A percentile compares a stretch with the other conserved stretches of the same genome.
Conservation (phyloP, 2,113 vertebrate genomes). For the Hemibagrus wyckioides region DNA sequence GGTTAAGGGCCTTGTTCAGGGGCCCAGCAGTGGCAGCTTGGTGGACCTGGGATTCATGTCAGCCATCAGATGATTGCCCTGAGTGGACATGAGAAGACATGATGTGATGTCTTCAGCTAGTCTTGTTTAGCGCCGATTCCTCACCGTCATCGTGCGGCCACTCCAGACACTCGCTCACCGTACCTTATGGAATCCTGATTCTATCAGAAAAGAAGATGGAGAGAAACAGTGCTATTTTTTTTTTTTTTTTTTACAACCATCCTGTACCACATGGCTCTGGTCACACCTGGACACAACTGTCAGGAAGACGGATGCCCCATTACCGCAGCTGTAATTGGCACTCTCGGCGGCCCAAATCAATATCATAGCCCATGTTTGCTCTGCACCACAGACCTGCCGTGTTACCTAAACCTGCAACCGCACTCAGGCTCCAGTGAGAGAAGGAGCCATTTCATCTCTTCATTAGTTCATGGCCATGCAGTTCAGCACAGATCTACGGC, state of each 20-base stretch:
- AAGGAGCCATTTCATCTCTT: conserved; percentile 10
- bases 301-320: conserved; percentile 55
- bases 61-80: neutral
- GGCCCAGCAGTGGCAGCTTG: too few species aligned
- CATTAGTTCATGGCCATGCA: conserved; percentile 21
- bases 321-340: conserved; percentile 56
- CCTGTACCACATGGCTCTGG: conserved; percentile 28
- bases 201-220: conserved; percentile 30
- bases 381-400: conserved; percentile 34
- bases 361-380: conserved; percentile 48
- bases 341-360: conserved; percentile 54
- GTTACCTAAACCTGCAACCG: conserved; percentile 25
- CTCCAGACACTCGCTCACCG: neutral
- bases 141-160: neutral
- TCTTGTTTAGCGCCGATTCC: neutral
- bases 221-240: conserved; percentile 25
- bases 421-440: conserved; percentile 30
- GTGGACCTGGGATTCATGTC: too few species aligned
- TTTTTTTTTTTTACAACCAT: conserved; percentile 16
- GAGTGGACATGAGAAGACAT: neutral
- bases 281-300: conserved; percentile 54
- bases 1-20: too few species aligned
- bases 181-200: conserved; percentile 2
- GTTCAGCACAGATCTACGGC: conserved; percentile 14
- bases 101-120: neutral